Base-by-base conservation (phyloP, 2,797 vertebrate species). In the Eospalax fontanierii region DNA sequence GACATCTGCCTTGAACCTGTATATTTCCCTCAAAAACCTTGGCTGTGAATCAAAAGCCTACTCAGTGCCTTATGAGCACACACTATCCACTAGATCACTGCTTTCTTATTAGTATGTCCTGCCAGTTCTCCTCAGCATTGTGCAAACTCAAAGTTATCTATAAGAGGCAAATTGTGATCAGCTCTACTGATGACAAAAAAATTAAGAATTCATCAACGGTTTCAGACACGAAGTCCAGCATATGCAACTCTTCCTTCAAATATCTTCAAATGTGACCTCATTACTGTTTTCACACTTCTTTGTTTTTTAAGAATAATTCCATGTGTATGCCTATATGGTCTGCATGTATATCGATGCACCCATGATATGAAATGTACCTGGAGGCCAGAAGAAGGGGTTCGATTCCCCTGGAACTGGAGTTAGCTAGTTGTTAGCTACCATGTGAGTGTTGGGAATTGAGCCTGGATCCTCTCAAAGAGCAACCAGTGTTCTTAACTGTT, bases 141-240 rank as follows among this genome's bases (percentile, higher is more conserved):
- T 21, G 19, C 16, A 83, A 9, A 21, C 7, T 43, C 16, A 78
- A 21, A 40, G 30, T 63, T 76, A 81, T 78, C 68, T 93, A 46
- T 61, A 46, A 80, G 80, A 93, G 40, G 40, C 12, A 95, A 57
- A 63, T 16, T 87, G 8, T 30, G 30, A 66, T 91, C 35, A 86
- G 26, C 85, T 71, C 21, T n/a, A 54, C 40, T 91, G n/a, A 8
- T 89, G 89, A 75, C 19, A 76, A 83, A 85, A 89, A n/a, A 70
- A 54, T n/a, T 50, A 86, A 43, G 35, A 40, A 81, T 66, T 78
- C 19, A n/a, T 88, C 33, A 87, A 7, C 5, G 30, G 2, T 63
- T 88, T 91, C 26, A 71, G 74, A 82, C 63, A 83, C 15, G 63
- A 94, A 28, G 0, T 50, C n/a, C 4, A 76, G 26, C 18, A 59